Base-by-base conservation (phyloP, 1,140 invertebrate genomes). In the Tyrophagus putrescentiae region DNA sequence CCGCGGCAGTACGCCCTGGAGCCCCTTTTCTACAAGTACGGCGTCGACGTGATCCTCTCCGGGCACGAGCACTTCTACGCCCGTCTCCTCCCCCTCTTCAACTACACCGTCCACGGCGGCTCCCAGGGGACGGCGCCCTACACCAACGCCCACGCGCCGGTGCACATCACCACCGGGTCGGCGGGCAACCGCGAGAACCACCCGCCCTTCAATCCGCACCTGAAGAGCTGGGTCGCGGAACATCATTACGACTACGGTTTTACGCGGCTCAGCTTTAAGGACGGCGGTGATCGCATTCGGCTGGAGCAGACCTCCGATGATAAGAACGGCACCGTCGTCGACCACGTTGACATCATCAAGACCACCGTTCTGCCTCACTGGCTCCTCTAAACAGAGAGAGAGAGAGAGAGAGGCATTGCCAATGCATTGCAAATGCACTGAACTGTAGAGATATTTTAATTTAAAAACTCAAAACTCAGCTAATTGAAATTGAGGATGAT, bases 1-100 rank as follows among this genome's bases (percentile, higher is more conserved):
- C 18, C 62, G 13, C 23, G 52, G 4, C 31, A 62, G 44, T 75
- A 70, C 65, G 76, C 79, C 0, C 70, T 97, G 45, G 94, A 97
- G 75, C 76, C 87, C 33, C 69, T 97, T 3, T 85, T 63, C n/a
- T 56, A 60, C 65, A 76, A 87, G 53, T 82, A 87, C 69, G 87
- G 87, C 50, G 94, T 98, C 18, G 94, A 98, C 75, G 71, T 96
- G 50, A 80, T 83, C 70, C 76, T 97, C 16, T 94, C 89, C 86
- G 92, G 88, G 0, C 93, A 97, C 72, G 89, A 96, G 71, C 92
- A 97, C 73, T 85, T 85, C 25, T 97, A 97, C 70, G 91, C 97
- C 75, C 75, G 94, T 32, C 73, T 94, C 57, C 97, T 83, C 82
- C 92, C 94, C 0, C 78, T 95, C 50, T 97, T 91, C 71, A 81